Evolutionary conservation across 2,113 vertebrate species (phyloP), one percentile per base, ranked within the genome.

Genomic region (Gulo gulo): DNA sequence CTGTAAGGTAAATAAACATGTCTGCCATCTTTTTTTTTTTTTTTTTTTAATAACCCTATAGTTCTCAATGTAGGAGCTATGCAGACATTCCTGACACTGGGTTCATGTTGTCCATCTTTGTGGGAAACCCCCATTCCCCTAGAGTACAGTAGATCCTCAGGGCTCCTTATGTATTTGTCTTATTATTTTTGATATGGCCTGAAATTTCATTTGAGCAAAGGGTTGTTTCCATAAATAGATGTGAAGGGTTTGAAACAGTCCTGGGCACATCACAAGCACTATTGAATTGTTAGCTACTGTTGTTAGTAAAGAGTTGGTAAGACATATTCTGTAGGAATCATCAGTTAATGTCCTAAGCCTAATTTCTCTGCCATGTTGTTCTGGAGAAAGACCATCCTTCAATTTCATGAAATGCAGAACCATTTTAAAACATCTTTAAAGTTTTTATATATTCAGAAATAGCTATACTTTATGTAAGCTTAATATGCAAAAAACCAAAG

Each of bases 401-500:
- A 88, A 79, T 95, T 97, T 96, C 47, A 79, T 94, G 67, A 95
- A 94, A 86, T 82, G 96, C 79, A 74, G 86, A 95, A 95, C 61
- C 86, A 92, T 83, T 95, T 83, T 94, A 95, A 96, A 65, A 31
- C 67, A 94, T 55, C 59, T 85, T 91, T 96, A 86, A 91, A 93
- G 39, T 95, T 96, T 81, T 95, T 93, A 52, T 96, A 92, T 80
- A 85, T 71, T 88, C 82, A 80, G 15, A 86, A 96, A 86, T 93
- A 95, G 18, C 73, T 93, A 11, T 67, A 78, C 36, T 88, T 97
- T 80, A 92, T 92, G 34, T 67, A 95, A 94, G 63, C 97, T 95
- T 96, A 86, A 90, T 59, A 63, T 97, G 69, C 24, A 96, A 94
- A 96, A 93, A 67, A 78, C n/a, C 4, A 26, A 91, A 96, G 57